Evolutionary conservation across 2,113 vertebrate genomes (phyloP).

Genomic region (Madoqua kirkii): DNA sequence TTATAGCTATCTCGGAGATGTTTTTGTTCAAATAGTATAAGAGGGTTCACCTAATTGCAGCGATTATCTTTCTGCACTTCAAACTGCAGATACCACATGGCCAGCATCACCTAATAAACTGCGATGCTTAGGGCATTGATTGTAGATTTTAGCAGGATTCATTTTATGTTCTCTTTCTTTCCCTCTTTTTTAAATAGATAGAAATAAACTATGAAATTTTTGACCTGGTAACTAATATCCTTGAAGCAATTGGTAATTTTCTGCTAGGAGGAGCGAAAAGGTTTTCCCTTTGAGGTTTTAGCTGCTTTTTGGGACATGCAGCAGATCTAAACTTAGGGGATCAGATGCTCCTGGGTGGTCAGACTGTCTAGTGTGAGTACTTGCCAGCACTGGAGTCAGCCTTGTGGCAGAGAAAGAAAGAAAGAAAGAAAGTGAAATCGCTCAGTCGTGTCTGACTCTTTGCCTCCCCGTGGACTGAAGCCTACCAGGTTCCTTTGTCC

Average conservation of each 20-base stretch:
- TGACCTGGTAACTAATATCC: background rate
- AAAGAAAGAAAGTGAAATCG: too few relatives aligned
- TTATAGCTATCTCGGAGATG: background rate
- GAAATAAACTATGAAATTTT: background rate
- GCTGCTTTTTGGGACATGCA: background rate
- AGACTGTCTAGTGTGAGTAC: background rate
- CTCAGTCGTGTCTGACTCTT: background rate
- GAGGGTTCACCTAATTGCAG: background rate
- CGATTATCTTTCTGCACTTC: background rate
- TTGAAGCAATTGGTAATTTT: background rate
- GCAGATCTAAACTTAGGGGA: too few relatives aligned
- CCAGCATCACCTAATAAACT: background rate
- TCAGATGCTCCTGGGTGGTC: background rate
- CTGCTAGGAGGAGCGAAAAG: background rate
- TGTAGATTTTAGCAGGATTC: background rate
- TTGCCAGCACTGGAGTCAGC: background rate
- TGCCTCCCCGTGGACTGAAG: background rate
- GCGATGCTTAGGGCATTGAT: rapidly evolving
- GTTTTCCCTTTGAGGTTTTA: background rate
- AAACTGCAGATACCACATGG: background rate
- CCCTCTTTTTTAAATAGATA: background rate
- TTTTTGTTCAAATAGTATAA: background rate
- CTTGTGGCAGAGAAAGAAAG: background rate
- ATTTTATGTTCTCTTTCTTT: background rate
- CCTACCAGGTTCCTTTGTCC: background rate